A percentile compares a stretch with the other conserved stretches of the same genome.
Evolutionary conservation across 2,888 invertebrate species (phyloP).

Genomic region (Myopa testacea): DNA sequence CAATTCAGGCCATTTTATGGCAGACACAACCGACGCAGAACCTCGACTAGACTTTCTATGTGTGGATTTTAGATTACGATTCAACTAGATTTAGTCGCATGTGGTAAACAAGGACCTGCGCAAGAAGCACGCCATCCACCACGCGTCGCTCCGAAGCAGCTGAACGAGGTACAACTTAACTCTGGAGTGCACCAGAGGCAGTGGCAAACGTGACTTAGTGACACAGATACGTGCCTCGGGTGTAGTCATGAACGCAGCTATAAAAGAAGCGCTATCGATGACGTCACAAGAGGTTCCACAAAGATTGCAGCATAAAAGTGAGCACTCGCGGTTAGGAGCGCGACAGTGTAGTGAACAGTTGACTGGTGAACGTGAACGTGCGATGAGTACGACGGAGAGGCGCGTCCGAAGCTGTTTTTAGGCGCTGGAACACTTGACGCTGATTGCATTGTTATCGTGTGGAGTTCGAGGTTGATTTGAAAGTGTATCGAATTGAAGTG

Average conservation of each 20-base stretch:
- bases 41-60: neutral
- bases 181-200: neutral
- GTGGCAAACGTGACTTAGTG: neutral
- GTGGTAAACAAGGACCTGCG: conserved; percentile 47
- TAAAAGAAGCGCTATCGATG: conserved; percentile 38
- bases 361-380: conserved; percentile 47
- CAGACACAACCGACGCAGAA: too few species aligned
- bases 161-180: conserved; percentile 2
- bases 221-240: conserved; percentile 14
- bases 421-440: conserved; percentile 13
- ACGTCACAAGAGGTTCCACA: conserved; percentile 50
- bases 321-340: conserved; percentile 44
- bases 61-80: too few species aligned
- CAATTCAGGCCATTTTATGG: too few species aligned
- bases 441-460: neutral
- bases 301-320: conserved; percentile 35
- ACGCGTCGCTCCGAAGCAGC: conserved; percentile 42
- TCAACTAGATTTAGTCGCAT: too few species aligned
- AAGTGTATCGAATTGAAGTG: conserved; percentile 19
- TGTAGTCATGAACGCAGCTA: neutral
- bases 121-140: conserved; percentile 49
- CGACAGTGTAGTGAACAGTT: conserved; percentile 45
- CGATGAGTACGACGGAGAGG: conserved; percentile 4
- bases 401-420: conserved; percentile 20
- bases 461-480: neutral